Base-by-base conservation (phyloP, 2,888 invertebrate species). In the Pandemis cinnamomeana region DNA sequence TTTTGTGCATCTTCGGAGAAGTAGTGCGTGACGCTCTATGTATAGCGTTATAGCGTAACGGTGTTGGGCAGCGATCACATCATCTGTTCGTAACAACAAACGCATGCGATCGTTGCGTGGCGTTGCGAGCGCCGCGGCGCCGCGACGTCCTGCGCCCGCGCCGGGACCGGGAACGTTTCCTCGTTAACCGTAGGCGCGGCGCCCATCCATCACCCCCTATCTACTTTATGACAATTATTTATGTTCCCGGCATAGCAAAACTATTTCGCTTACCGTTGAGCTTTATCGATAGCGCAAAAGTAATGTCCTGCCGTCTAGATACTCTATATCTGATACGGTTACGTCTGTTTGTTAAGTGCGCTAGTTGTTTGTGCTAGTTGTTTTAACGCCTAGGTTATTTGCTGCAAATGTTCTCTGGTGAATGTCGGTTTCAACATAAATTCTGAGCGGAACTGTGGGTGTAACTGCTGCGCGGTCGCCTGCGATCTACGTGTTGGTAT, bases 321-420 rank as follows among this genome's bases (percentile, higher is more conserved):
- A 92, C 86, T 88, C 91, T 89, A 86, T 91, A 93, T 92, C 93
- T 91, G 94, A 93, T 93, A 92, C 90, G 91, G 91, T 90, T 92
- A 92, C 89, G 93, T 92, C 93, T 92, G 93, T 92, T 93, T 92
- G 93, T 92, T 92, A 92, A 93, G 93, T 93, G 92, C 90, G 90
- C 92, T 85, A 90, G 91, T 91, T 90, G 91, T 92, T 89, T 86
- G 89, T 86, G 89, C 88, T 89, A 89, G 91, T 91, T 91, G 91
- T 92, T 91, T 93, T 93, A 94, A 93, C 93, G 91, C 93, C 92
- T 91, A 86, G 91, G 87, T 92, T 92, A 91, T 92, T 93, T 93
- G 92, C 90, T 89, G 87, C 88, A 86, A 91, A 88, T 90, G 89
- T 92, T 91, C 89, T 89, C 88, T 80, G 85, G 89, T 89, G 91